Evolutionary conservation across 2,113 vertebrate species (phyloP), one percentile per base, ranked within the genome.

Genomic region (Bos indicus): DNA sequence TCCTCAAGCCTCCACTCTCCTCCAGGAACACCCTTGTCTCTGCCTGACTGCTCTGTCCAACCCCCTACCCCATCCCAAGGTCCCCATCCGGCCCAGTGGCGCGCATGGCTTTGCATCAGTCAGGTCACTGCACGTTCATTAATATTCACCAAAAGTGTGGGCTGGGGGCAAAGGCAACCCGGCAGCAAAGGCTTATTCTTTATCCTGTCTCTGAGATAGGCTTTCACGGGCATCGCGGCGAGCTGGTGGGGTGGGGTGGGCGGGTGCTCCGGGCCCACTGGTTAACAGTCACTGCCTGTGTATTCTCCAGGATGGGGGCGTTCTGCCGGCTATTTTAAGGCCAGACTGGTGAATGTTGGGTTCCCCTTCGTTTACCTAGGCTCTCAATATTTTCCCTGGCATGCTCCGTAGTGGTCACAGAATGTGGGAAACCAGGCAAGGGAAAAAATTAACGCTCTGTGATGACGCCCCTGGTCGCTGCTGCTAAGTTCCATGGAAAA

Each of bases 341-440:
- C 82, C 96, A 95, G 97, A 84, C 94, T 97, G 95, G 97, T 88
- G 96, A 96, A 97, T 90, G 91, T 56, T 97, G 95, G 98, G 97
- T 97, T 98, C 98, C 98, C 98, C 97, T 98, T 83, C 91, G 80
- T 98, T 98, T 98, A 97, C 98, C 98, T 98, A 97, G 96, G 97
- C 97, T 94, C 97, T 97, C 91, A 89, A 4, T 98, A 93, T 98
- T 98, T 98, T 98, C 98, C 93, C 97, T 98, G 98, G 98, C 97
- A 97, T 21, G 1, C 25, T 48, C 62, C 0, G 16, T 89, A 94
- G 96, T 97, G 97, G 98, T 98, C 98, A 98, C 93, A 97, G 96
- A 98, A 97, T 98, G 98, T 98, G 98, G 97, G 97, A 98, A 98
- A 93, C 95, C 97, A 97, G 94, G 98, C 97, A 64, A 97, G 93